Conservation (phyloP, 2,888 invertebrate genomes). For the Heteromurus nitidus region DNA sequence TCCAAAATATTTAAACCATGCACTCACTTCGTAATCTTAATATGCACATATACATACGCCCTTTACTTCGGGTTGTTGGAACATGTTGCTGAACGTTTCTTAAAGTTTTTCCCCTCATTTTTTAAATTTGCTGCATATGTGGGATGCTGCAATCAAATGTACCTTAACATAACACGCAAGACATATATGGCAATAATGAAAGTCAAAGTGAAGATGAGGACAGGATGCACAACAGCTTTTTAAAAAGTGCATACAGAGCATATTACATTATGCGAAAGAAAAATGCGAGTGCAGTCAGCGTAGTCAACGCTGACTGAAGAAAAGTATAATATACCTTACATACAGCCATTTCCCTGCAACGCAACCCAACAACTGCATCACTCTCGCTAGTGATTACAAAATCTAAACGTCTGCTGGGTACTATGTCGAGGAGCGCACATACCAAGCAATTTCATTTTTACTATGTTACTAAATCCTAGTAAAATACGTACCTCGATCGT, state of each 20-base stretch:
- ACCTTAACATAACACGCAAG: conserved; percentile 16
- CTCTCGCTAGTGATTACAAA: background rate
- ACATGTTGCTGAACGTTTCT: conserved; percentile 43
- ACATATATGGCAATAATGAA: conserved; percentile 42
- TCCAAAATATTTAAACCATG: too few species aligned
- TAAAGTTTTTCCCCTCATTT: conserved; percentile 15
- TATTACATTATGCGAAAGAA: background rate
- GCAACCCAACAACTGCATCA: conserved; percentile 2
- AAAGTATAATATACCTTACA: conserved; percentile 20
- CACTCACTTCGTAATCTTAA: background rate
- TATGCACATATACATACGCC: background rate
- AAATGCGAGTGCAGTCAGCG: background rate
- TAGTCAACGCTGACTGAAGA: conserved; percentile 3
- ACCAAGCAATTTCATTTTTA: conserved; percentile 17
- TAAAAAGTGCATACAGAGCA: conserved; percentile 53
- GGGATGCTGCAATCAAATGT: conserved; percentile 3
- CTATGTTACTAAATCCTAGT: conserved; percentile 33
- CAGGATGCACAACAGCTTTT: conserved; percentile 63
- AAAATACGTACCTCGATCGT: background rate
- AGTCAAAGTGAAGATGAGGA: conserved; percentile 63
- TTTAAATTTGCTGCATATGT: background rate
- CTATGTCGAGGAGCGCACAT: background rate
- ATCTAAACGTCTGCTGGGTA: background rate
- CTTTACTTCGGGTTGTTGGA: background rate
- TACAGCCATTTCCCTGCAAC: conserved; percentile 56